phyloP scores from a whole-genome alignment of 1,140 invertebrate genomes.

The Branchinecta lindahli region DNA sequence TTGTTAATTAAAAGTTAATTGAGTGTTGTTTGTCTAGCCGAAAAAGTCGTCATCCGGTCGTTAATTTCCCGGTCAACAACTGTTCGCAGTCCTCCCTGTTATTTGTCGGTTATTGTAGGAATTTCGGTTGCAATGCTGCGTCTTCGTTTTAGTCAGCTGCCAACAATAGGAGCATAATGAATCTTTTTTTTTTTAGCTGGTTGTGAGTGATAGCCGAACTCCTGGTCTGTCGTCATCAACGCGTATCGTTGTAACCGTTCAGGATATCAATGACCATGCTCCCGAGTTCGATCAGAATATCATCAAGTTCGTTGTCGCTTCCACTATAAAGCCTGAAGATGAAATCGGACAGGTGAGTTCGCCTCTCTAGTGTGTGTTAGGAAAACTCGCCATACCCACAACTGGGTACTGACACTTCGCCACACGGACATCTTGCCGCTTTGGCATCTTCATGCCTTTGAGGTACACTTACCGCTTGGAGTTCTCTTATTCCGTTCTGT shows the following conservation, averaged over 20 bases:
- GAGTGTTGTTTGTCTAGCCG: too few relatives aligned
- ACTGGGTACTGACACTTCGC: not conserved
- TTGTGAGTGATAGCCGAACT: slow-evolving; percentile 58
- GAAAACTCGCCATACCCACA: slow-evolving; percentile 23
- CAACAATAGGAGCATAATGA: too few relatives aligned
- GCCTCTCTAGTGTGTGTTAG: slow-evolving; percentile 34
- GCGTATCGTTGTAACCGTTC: slow-evolving; percentile 59
- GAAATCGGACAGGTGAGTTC: slow-evolving; percentile 15
- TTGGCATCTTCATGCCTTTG: too few relatives aligned
- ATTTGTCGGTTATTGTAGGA: too few relatives aligned
- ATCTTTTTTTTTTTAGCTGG: slow-evolving; percentile 34
- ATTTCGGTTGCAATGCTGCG: too few relatives aligned
- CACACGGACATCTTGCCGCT: not conserved
- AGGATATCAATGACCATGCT: slow-evolving; percentile 67
- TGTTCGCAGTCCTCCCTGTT: too few relatives aligned
- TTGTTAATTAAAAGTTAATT: too few relatives aligned
- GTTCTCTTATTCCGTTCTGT: too few relatives aligned
- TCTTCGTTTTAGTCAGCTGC: too few relatives aligned
- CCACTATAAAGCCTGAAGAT: slow-evolving; percentile 22
- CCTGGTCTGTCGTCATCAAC: slow-evolving; percentile 62
- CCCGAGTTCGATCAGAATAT: slow-evolving; percentile 64
- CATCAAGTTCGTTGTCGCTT: slow-evolving; percentile 62
- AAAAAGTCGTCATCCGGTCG: too few relatives aligned
- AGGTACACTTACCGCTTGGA: too few relatives aligned
- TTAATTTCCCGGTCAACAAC: too few relatives aligned